These are phyloP conservation scores for Crotalus helleri DNA, from an alignment of 2,113 vertebrate species.

Conservation along the genomic window DNA sequence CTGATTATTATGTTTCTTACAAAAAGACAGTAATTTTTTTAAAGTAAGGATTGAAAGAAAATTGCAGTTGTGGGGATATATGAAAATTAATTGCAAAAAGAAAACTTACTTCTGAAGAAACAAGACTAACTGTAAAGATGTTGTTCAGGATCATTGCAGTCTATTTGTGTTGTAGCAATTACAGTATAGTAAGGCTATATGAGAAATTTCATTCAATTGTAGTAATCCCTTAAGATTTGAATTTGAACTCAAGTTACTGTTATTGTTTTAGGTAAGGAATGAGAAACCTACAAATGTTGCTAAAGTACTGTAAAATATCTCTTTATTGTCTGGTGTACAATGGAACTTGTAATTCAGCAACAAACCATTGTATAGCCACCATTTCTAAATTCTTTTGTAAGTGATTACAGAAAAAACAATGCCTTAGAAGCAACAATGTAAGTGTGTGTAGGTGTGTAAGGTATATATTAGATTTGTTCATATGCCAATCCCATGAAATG, in stretches of 20 bases:
- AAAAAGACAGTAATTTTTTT: neutral
- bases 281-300: neutral
- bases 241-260: neutral
- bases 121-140: neutral
- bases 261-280: neutral
- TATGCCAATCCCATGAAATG: neutral
- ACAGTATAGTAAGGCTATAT: neutral
- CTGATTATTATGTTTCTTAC: neutral
- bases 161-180: neutral
- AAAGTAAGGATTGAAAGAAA: neutral
- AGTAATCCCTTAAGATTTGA: neutral
- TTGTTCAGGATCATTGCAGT: neutral
- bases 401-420: neutral
- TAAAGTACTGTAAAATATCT: neutral
- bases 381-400: neutral
- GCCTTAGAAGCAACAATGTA: neutral
- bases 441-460: neutral
- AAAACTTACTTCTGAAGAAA: neutral
- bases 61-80: neutral
- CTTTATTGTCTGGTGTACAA: neutral
- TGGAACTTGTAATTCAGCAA: neutral
- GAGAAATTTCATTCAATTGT: neutral
- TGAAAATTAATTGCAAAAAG: neutral
- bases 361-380: neutral
- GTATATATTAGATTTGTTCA: neutral